These are phyloP conservation scores for Lithosia quadra DNA, from an alignment of 2,888 invertebrate species.

Conservation along the genomic window DNA sequence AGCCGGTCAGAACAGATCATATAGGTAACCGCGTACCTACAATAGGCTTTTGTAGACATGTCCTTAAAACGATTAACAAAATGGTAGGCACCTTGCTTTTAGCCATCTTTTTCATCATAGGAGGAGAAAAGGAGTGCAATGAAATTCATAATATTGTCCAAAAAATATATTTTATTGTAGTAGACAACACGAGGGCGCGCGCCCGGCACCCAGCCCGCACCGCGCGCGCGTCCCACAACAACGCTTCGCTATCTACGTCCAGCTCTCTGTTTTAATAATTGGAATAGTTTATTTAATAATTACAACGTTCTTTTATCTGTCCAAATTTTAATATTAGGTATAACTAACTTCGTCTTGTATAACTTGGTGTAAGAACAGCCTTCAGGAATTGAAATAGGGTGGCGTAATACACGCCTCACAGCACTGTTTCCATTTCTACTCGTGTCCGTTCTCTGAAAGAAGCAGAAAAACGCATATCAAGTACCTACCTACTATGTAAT, in stretches of 20 bases:
- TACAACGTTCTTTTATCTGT: slow-evolving; percentile 86
- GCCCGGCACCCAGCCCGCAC: slow-evolving; percentile 83
- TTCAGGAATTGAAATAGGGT: slow-evolving; percentile 86
- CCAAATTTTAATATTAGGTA: slow-evolving; percentile 86
- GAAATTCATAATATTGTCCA: slow-evolving; percentile 78
- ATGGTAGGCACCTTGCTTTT: too few species aligned
- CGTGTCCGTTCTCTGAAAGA: slow-evolving; percentile 86
- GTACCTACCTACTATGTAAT: not conserved
- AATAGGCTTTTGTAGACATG: too few species aligned
- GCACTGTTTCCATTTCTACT: slow-evolving; percentile 97
- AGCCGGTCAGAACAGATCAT: too few species aligned
- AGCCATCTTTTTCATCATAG: too few species aligned
- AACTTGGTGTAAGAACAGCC: slow-evolving; percentile 88
- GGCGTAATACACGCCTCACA: slow-evolving; percentile 89
- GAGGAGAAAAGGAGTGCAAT: slow-evolving; percentile 8
- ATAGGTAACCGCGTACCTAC: too few species aligned
- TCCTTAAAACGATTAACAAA: too few species aligned
- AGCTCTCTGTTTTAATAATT: slow-evolving; percentile 87
- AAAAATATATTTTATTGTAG: slow-evolving; percentile 87
- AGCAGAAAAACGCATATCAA: slow-evolving; percentile 10
- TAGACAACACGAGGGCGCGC: slow-evolving; percentile 85
- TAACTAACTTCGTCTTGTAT: slow-evolving; percentile 87
- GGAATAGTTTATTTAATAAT: slow-evolving; percentile 88
- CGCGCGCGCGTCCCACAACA: slow-evolving; percentile 85
- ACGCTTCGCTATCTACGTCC: slow-evolving; percentile 85